Evolutionary conservation across 2,888 invertebrate genomes (phyloP).

Genomic region (Lomographa bimaculata): DNA sequence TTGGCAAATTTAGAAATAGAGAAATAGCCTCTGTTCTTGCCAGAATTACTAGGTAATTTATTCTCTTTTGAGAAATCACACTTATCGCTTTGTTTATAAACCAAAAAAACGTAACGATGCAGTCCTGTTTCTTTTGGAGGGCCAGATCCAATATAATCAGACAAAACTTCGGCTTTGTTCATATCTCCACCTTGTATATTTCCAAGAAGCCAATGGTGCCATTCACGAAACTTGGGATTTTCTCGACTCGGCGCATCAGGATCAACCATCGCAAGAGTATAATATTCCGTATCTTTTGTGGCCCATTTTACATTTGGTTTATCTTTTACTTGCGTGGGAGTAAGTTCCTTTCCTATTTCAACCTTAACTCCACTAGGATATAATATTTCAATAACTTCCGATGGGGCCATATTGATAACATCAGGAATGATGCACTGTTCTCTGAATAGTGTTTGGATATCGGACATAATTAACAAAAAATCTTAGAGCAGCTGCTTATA

Average conservation of each 20-base stretch:
- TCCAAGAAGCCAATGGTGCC: slow-evolving; percentile 91
- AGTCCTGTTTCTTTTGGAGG: slow-evolving; percentile 89
- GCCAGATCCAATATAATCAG: slow-evolving; percentile 85
- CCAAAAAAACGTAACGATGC: slow-evolving; percentile 88
- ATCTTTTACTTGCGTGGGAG: slow-evolving; percentile 88
- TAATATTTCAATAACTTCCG: slow-evolving; percentile 71
- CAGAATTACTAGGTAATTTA: slow-evolving; percentile 71
- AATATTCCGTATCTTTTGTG: slow-evolving; percentile 82
- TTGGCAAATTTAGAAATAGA: slow-evolving; percentile 83
- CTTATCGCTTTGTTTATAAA: slow-evolving; percentile 85
- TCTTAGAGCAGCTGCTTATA: too few relatives aligned
- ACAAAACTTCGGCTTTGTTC: slow-evolving; percentile 84
- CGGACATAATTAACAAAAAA: slow-evolving; percentile 49
- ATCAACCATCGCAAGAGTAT: slow-evolving; percentile 86
- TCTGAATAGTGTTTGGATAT: slow-evolving; percentile 62
- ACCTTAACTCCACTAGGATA: slow-evolving; percentile 78
- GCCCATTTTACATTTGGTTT: slow-evolving; percentile 86
- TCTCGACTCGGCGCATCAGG: slow-evolving; percentile 90
- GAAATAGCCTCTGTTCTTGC: slow-evolving; percentile 82
- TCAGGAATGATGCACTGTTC: slow-evolving; percentile 86
- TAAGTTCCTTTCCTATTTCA: slow-evolving; percentile 86
- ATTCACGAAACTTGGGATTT: slow-evolving; percentile 87
- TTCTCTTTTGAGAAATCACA: slow-evolving; percentile 64
- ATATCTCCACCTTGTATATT: slow-evolving; percentile 88
- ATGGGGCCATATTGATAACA: slow-evolving; percentile 85